Evolutionary conservation across 2,113 vertebrate genomes (phyloP), one percentile per base, ranked within the genome.

Genomic region (Festucalex cinctus): DNA sequence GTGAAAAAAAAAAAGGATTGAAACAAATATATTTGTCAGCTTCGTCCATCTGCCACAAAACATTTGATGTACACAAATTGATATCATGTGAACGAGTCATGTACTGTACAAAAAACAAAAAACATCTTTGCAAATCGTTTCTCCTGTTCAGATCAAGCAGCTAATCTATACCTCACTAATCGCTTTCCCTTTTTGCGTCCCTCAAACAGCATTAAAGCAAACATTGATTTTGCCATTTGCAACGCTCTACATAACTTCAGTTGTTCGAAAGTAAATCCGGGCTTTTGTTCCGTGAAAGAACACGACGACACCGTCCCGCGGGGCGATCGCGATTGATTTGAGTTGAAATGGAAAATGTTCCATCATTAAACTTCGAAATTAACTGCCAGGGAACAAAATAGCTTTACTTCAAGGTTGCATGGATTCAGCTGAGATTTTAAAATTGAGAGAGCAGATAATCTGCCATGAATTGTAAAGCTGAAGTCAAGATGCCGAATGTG

Each of bases 141-240:
- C 43, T 36, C 68, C 26, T 59, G 57, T 61, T 61, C 20, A 37
- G 5, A 5, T 66, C 54, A n/a, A 67, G 44, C 58, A 65, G 54
- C 66, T 73, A 59, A 79, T 80, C 81, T 48, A 74, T 77, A 71
- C 26, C 20, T 54, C 37, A 71, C 66, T 63, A 58, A 84, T 82
- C 57, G 59, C 0, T 79, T 64, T 43, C n/a, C 61, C 63, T 43
- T 71, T 76, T 59, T 49, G n/a, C 32, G 19, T 8, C 19, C 35
- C 75, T 63, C 69, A 66, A 69, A 75, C 60, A 60, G 63, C 79
- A 74, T 81, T 70, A 72, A n/a, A 59, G 59, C 43, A 43, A 32
- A 9, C 58, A 85, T 86, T 13, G 84, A 88, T 88, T 68, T 57
- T 20, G 36, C 66, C 63, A 83, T 85, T 83, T 77, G 80, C 68